Percentiles rank a stretch among this genome's conserved stretches.
Conservation (phyloP, 2,888 invertebrate species). For the Tolmerus cingulatus region DNA sequence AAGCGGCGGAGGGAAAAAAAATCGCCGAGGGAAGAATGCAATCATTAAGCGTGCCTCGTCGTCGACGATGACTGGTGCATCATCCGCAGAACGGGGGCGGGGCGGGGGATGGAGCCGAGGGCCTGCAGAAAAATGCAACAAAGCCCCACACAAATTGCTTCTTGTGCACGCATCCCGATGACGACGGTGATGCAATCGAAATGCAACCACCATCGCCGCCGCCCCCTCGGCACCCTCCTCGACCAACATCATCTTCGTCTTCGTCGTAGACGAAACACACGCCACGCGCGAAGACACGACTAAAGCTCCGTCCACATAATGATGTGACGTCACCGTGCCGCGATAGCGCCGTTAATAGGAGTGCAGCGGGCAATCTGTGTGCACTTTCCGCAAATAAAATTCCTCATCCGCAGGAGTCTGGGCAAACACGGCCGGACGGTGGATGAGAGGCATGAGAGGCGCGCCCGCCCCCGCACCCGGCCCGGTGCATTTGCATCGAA, state of each 20-base stretch:
- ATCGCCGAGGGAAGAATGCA: constrained; percentile 15
- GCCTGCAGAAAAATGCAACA: constrained; percentile 35
- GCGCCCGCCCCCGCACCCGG: background rate
- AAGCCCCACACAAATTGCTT: constrained; percentile 25
- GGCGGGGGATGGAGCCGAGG: background rate
- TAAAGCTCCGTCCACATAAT: constrained; percentile 12
- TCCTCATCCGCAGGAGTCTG: background rate
- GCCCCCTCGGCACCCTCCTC: background rate
- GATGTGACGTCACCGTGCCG: constrained; percentile 1
- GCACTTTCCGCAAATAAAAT: background rate
- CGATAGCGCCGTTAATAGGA: constrained; percentile 2
- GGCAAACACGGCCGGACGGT: background rate
- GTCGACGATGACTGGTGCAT: background rate
- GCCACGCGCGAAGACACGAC: background rate
- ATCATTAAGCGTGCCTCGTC: constrained; percentile 23
- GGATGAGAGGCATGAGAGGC: background rate
- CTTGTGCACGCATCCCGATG: constrained; percentile 22
- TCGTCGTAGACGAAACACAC: background rate
- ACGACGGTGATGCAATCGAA: constrained; percentile 29
- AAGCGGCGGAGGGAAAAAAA: constrained; percentile 7
- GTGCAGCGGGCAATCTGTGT: constrained; percentile 1
- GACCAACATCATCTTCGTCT: background rate
- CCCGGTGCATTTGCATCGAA: background rate
- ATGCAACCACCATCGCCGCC: background rate
- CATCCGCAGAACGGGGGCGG: background rate